phyloP scores from a whole-genome alignment of 2,888 invertebrate genomes.

The Zootermopsis nevadensis region DNA sequence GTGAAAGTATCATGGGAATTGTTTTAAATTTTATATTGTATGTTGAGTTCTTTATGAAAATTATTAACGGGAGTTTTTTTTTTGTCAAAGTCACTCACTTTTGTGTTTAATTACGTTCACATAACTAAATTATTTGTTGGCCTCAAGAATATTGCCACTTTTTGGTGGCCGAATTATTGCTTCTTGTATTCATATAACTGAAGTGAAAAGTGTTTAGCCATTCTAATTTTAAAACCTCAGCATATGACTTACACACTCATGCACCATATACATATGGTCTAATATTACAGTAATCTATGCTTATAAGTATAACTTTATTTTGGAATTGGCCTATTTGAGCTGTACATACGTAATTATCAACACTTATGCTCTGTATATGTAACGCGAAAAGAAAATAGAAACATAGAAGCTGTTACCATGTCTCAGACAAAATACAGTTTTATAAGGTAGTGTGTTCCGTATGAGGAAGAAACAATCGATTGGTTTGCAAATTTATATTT shows the following conservation, averaged over 20 bases:
- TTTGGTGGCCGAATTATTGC: not conserved
- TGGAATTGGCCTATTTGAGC: conserved; percentile 12
- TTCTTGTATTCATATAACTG: not conserved
- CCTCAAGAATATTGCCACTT: no score
- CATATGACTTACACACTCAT: not conserved
- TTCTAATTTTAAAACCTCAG: not conserved
- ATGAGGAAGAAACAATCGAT: no score
- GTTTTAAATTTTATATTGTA: no score
- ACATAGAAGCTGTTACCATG: conserved; percentile 34
- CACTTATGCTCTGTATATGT: not conserved
- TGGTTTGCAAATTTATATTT: no score
- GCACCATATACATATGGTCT: not conserved
- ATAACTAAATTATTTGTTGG: no score
- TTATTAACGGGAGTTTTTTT: no score
- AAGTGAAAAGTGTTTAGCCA: not conserved
- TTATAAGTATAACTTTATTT: not conserved
- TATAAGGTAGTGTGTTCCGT: no score
- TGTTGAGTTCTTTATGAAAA: no score
- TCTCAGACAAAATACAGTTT: not conserved
- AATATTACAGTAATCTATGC: not conserved
- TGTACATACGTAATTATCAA: conserved; percentile 9
- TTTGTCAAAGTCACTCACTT: no score
- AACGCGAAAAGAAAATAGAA: not conserved
- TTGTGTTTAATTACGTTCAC: no score
- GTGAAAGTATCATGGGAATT: no score